Evolutionary conservation across 2,888 invertebrate species (phyloP), one percentile per base, ranked within the genome.

Genomic region (Eristalis arbustorum): DNA sequence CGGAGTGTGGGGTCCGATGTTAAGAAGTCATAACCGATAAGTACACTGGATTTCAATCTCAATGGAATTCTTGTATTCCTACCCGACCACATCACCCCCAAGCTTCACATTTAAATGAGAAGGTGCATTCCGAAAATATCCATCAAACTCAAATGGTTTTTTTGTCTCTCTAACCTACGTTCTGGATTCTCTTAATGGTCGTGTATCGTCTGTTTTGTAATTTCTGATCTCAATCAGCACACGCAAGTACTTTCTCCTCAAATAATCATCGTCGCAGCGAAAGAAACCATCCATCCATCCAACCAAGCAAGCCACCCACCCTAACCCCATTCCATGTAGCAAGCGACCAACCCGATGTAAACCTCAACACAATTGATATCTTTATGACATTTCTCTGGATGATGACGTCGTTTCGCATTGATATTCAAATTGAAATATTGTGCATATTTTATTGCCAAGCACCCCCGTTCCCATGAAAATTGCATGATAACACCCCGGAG

Each of bases 351-450:
- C 57, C 62, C 56, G 63, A 67, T 64, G 37, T 63, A 81, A 85
- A 72, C 84, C 49, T 73, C 81, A 61, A 66, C 87, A 62, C 83
- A 83, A 87, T 87, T 87, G 87, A 87, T 87, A 87, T 87, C 87
- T 83, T 87, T 87, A 87, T 79, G 83, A 79, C 79, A 83, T 75
- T 87, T 83, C 83, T 76, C 59, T 67, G 87, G 87, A 87, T 87
- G 87, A 87, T 83, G 87, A 87, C 77, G 78, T 75, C 83, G 83
- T 82, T 87, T 87, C 71, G 83, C 79, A 87, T 87, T 87, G 83
- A 87, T 87, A 87, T 87, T 83, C 78, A 83, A 87, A 87, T 87
- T 87, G 87, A 87, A 87, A 79, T 87, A 87, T 87, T 87, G 87
- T 83, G 83, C 87, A 87, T 87, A 79, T 83, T 87, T 87, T 87